Base-by-base conservation (phyloP, 2,888 invertebrate genomes). In the Lydus trimaculatus region DNA sequence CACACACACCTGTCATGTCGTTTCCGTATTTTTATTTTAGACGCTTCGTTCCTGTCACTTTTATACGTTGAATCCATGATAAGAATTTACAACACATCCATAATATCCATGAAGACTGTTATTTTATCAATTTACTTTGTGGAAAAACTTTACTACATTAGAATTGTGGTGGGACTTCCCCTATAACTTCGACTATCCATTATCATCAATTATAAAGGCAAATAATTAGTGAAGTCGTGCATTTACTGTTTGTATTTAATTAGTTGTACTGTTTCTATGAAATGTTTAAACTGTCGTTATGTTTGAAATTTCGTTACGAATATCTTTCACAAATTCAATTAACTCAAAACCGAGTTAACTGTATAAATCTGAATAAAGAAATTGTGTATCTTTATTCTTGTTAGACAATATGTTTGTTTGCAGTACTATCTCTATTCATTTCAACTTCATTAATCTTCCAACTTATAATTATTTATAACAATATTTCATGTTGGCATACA, bases 381-480 rank as follows among this genome's bases (percentile, higher is more conserved):
- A 43, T 43, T n/a, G 5, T 3, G 11, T 15, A 13, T 13, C 17
- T 43, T 43, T n/a, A 7, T 43, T 43, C 1, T 43, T 43, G 43
- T 43, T 43, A 43, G 43, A 43, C 17, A 17, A 43, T 43, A n/a
- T 43, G 43, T 43, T 43, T 43, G 43, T 43, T 43, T 43, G 4
- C 7, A 43, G n/a, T 6, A 43, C 43, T 43, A 43, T 43, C 43
- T n/a, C n/a, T 8, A 43, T 17, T 7, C 17, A 17, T 43, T 43
- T 8, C 43, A 43, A 17, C 43, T 43, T n/a, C 43, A 43, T 43
- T 43, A 43, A 43, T 43, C 43, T 43, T 68, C 68, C 58, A 15
- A 15, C 4, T 28, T 17, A 64, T 61, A 62, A 68, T 68, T 68
- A 68, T 68, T 68, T 68, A 64, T 64, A 68, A 68, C 62, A 68